Base-by-base conservation (phyloP, 37 sponge, comb jelly and placozoan genomes). In the Ianthella basta region DNA sequence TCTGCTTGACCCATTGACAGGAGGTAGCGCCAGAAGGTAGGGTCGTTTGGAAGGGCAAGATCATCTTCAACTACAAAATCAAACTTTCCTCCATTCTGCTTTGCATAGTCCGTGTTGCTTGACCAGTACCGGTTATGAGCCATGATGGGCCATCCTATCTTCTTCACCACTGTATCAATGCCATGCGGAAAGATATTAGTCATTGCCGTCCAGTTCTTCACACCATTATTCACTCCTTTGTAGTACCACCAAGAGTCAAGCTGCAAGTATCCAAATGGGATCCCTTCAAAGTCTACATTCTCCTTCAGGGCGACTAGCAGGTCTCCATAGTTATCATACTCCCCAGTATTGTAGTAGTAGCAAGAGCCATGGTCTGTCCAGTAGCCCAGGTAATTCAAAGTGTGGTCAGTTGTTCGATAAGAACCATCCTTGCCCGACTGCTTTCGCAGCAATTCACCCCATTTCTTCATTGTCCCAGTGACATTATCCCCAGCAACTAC, bases 171-270 rank as follows among this genome's bases (percentile, higher is more conserved):
- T 35, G 33, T 15, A 21, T 72, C 78, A 33, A 89, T 85, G 16
- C 85, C 89, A 69, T 84, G 24, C 19, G 89, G 89, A 53, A 89
- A 89, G 16, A 89, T 16, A 27, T 60, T 54, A 18, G 85, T 69
- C 85, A 84, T 84, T 38, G 89, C 85, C 35, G 85, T 84, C 89
- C 89, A 89, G 81, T 84, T 84, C 81, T 84, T 89, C 38, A 89
- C 89, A 5, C 85, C 89, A 61, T 61, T 12, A 80, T 84, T 44
- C n/a, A n/a, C n/a, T 1, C 85, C 89, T 66, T 89, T 89, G 81
- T 73, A 89, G 81, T 89, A 89, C 89, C 86, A 86, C 86, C 86
- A 86, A 37, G 86, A 86, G 66, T 86, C 86, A 14, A 86, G 60
- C 77, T 85, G 85, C 59, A 85, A 39, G 78, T 85, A 85, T 27